Percentiles rank a stretch among this genome's conserved stretches.
Evolutionary conservation across 2,113 vertebrate species (phyloP).

Genomic region (Agelaius phoeniceus): DNA sequence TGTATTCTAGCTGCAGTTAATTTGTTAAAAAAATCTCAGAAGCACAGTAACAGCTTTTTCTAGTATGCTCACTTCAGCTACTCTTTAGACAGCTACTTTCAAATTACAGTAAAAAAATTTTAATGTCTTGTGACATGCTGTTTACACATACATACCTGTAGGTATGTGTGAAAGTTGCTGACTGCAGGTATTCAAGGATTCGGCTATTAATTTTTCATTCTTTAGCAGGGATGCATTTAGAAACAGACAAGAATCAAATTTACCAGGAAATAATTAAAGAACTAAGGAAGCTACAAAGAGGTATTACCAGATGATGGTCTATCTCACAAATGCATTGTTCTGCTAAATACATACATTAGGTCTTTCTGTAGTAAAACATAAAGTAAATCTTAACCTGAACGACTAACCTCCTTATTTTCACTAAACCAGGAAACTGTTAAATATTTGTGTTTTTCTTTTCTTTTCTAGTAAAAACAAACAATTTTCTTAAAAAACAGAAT

Average conservation of each 20-base stretch:
- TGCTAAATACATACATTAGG: not conserved
- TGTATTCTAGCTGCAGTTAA: not conserved
- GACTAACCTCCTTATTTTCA: not conserved
- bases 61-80: not conserved
- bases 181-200: not conserved
- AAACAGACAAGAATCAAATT: not conserved
- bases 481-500: not conserved
- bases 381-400: not conserved
- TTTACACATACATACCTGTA: not conserved
- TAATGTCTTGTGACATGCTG: not conserved
- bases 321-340: not conserved
- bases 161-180: not conserved
- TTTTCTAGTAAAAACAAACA: not conserved
- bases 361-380: not conserved
- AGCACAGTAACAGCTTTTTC: not conserved
- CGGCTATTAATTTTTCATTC: not conserved
- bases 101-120: not conserved
- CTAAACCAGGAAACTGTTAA: not conserved
- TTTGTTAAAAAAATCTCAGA: not conserved
- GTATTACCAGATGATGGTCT: not conserved
- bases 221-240: not conserved
- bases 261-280: not conserved
- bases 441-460: not conserved
- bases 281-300: not conserved
- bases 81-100: not conserved